phyloP scores from a whole-genome alignment of 2,113 vertebrate species.

The Halichoerus grypus region DNA sequence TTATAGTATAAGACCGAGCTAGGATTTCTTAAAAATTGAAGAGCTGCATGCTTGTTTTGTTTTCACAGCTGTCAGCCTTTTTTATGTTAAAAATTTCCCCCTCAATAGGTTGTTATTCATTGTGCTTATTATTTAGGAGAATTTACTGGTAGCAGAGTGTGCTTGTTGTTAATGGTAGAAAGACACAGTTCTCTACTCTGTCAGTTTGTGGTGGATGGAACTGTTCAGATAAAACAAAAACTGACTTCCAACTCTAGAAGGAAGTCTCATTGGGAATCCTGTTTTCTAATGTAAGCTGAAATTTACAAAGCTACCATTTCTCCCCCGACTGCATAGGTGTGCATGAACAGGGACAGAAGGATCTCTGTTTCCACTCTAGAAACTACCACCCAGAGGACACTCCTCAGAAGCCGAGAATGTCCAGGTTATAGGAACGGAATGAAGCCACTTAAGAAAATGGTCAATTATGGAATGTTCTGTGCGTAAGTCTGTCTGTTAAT shows the following conservation, averaged over 20 bases:
- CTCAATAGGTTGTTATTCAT: conserved; percentile 47
- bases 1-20: not conserved
- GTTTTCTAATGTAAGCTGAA: conserved; percentile 49
- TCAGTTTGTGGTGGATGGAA: conserved; percentile 40
- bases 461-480: conserved; percentile 76
- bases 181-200: conserved; percentile 46
- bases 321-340: conserved; percentile 27
- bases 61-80: conserved; percentile 64
- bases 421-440: conserved; percentile 64
- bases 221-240: conserved; percentile 66
- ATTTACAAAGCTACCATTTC: not conserved
- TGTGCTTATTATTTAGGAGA: conserved; percentile 59
- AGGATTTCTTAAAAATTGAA: conserved; percentile 65
- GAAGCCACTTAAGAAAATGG: conserved; percentile 73
- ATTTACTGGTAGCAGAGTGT: conserved; percentile 66
- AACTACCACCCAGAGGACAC: conserved; percentile 28
- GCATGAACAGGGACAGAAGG: not conserved
- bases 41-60: conserved; percentile 59
- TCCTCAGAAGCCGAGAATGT: conserved; percentile 37
- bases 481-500: conserved; percentile 74
- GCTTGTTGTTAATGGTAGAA: conserved; percentile 5
- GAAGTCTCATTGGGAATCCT: conserved; percentile 43
- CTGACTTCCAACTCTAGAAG: conserved; percentile 40
- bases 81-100: conserved; percentile 24
- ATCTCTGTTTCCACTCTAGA: not conserved